Base-by-base conservation (phyloP, 2,888 invertebrate species). In the Exephanes ischioxanthus region DNA sequence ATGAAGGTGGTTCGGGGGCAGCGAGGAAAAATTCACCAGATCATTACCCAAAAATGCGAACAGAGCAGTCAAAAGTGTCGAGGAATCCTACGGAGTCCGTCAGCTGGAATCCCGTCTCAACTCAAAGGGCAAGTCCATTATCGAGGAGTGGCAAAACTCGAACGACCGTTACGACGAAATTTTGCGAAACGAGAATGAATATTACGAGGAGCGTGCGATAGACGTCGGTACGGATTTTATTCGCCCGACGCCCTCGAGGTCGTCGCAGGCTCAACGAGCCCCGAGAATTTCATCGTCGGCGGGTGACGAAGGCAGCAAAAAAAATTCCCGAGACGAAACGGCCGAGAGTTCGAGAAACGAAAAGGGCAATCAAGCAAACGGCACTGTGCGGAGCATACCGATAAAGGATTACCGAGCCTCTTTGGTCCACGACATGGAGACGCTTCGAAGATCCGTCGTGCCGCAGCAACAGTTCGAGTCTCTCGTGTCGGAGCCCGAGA, bases 1-100 rank as follows among this genome's bases (percentile, higher is more conserved):
- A 90, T 94, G 94, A 94, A 93, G 91, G 90, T 92, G 93, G 93
- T 92, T 91, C 86, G 92, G 91, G 93, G 94, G 92, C 93, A 93
- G 92, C 89, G 91, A 92, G 89, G 91, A 78, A 76, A 58, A 70
- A 73, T 53, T 33, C 33, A 77, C 76, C 5, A 76, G 51, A 33
- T 76, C 68, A 61, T 30, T 7, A 73, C 3, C 22, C 71, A 33
- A 14, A 5, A 61, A 19, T 7, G 41, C 63, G 30, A 83, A 72
- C 7, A 81, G 67, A 63, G 81, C 61, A 16, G 61, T 55, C 22
- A 67, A 80, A 9, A 63, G 19, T n/a, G 71, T 84, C 2, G 48
- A 76, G n/a, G 33, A 87, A 85, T 48, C 75, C 66, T 76, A 67
- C n/a, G 79, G 73, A 11, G 66, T 84, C 16, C 45, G 73, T 14